These are phyloP conservation scores for Sylvietta virens DNA, from an alignment of 2,113 vertebrate species.

Conservation along the genomic window DNA sequence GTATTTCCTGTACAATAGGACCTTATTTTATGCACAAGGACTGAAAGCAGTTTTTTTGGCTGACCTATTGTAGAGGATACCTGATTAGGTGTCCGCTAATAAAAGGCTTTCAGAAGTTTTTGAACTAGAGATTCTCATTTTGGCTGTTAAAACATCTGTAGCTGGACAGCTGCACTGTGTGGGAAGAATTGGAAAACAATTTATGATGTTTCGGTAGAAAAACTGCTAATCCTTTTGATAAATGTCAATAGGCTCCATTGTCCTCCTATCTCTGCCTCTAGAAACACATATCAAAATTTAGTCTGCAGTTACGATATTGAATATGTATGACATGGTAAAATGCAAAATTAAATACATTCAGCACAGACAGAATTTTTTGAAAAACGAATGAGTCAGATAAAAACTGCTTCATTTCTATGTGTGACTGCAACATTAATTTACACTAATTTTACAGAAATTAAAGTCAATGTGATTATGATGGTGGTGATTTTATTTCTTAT, in stretches of 20 bases:
- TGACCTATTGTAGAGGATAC: background rate
- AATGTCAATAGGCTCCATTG: background rate
- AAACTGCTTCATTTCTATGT: conserved; percentile 13
- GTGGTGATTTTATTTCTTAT: conserved; percentile 21
- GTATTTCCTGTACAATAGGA: background rate
- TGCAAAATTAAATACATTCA: conserved; percentile 58
- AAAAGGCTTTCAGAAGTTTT: background rate
- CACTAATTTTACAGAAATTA: conserved; percentile 59
- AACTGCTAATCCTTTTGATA: background rate
- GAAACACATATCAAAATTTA: background rate
- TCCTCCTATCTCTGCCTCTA: background rate
- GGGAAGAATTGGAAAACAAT: background rate
- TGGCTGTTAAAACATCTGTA: background rate
- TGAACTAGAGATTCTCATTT: background rate
- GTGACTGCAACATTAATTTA: conserved; percentile 49
- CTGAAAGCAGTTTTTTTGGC: background rate
- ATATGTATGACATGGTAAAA: background rate
- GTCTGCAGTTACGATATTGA: background rate
- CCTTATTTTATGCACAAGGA: fast-evolving
- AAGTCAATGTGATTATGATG: background rate
- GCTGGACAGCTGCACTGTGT: fast-evolving
- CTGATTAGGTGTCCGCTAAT: background rate
- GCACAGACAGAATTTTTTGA: conserved; percentile 59
- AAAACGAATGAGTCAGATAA: background rate
- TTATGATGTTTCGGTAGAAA: background rate